phyloP scores from a whole-genome alignment of 2,888 invertebrate genomes.

The Allacma fusca region DNA sequence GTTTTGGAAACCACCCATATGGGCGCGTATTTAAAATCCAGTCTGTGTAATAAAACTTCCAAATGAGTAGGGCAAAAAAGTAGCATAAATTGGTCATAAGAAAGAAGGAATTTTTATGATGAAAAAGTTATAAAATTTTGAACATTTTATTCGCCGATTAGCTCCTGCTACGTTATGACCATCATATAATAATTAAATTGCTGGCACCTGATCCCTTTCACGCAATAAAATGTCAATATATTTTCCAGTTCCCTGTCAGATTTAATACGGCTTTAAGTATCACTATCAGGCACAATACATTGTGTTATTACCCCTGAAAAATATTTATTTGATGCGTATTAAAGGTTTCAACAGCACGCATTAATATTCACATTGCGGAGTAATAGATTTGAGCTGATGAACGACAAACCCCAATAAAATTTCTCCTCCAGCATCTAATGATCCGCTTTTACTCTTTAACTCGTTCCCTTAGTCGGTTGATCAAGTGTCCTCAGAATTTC shows the following conservation, averaged over 20 bases:
- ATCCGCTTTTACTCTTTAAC: background rate
- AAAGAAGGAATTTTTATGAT: background rate
- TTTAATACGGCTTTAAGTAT: background rate
- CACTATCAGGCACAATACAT: background rate
- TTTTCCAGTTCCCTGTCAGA: background rate
- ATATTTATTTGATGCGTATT: background rate
- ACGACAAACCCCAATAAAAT: background rate
- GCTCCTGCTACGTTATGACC: background rate
- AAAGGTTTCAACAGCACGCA: background rate
- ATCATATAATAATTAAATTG: background rate
- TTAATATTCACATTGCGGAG: background rate
- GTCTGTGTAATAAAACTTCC: too few species aligned
- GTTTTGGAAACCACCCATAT: too few species aligned
- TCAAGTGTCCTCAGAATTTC: background rate
- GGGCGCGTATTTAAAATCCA: too few species aligned
- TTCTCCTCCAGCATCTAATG: conserved; percentile 3
- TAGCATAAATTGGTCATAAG: background rate
- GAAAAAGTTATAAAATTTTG: background rate
- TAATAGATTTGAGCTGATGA: background rate
- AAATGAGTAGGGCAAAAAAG: background rate
- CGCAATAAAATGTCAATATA: background rate
- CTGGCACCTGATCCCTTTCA: background rate
- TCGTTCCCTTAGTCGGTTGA: background rate
- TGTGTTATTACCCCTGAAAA: background rate
- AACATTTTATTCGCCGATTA: background rate